Base-by-base conservation (phyloP, 2,797 vertebrate species). In the Falco peregrinus region DNA sequence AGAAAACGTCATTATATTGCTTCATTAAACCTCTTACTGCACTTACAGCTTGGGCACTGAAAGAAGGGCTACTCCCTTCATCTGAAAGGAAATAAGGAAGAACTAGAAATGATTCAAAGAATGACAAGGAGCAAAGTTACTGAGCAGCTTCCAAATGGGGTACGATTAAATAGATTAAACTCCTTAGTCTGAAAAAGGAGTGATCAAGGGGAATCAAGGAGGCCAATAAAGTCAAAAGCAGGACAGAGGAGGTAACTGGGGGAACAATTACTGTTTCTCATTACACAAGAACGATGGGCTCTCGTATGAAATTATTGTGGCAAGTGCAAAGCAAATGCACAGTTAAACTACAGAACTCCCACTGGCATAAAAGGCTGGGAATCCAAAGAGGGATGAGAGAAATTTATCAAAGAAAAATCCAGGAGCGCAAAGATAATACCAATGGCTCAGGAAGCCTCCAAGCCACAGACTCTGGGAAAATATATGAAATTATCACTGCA, bases 231-330 rank as follows among this genome's bases (percentile, higher is more conserved):
- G 51, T 48, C 70, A 84, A 60, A 84, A 83, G 57, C 41, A 65
- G 68, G 64, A 85, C 68, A 64, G 65, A 88, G 56, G 12, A 90
- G 47, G 80, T 73, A 96, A 93, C 37, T 81, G 70, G 28, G 70
- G 77, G n/a, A 87, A 92, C 35, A 93, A 89, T 69, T 78, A 65
- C 39, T 65, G 63, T 51, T 94, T 92, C 88, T 92, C 70, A 73
- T 79, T 59, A 69, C 47, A 45, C 31, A 47, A 22, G 74, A 92
- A 79, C 0, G 5, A 95, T 45, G 28, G 19, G 43, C 4, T 91
- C 24, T 76, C 51, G 59, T 22, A 39, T 8, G 51, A 91, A 93
- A 82, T 31, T 13, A 65, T 13, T 0, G 4, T 20, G 45, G 68
- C 64, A 70, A 82, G 60, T 10, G 64, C 37, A 91, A 87, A 82